Evolutionary conservation across 2,888 invertebrate genomes (phyloP).

Genomic region (Cephus rjabovi): DNA sequence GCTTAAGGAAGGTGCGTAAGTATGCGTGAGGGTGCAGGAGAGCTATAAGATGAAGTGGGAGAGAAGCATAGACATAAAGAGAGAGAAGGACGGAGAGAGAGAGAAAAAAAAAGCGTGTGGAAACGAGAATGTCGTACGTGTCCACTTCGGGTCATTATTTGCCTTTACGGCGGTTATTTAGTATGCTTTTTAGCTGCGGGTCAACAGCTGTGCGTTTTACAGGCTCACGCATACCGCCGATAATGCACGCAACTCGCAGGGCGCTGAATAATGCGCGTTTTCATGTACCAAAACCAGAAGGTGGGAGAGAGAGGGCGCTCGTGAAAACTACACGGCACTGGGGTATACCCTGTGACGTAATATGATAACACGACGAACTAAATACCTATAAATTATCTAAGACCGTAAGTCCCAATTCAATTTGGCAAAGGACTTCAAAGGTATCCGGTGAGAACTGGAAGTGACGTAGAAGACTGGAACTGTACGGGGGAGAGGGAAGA

Average conservation of each 20-base stretch:
- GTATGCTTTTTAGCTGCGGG: slow-evolving; percentile 57
- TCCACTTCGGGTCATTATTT: slow-evolving; percentile 42
- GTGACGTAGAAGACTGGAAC: background rate
- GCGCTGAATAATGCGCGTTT: slow-evolving; percentile 4
- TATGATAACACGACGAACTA: background rate
- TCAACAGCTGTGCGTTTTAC: slow-evolving; percentile 55
- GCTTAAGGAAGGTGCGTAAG: background rate
- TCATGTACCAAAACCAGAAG: slow-evolving; percentile 38
- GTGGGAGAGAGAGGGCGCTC: slow-evolving; percentile 32
- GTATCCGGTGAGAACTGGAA: background rate
- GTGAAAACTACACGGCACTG: background rate
- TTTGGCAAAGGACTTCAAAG: background rate
- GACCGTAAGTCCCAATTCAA: background rate
- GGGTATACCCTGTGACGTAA: background rate
- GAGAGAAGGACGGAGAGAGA: background rate
- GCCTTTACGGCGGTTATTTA: slow-evolving; percentile 48
- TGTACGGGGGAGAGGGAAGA: background rate
- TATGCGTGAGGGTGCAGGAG: background rate
- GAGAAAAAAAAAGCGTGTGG: background rate
- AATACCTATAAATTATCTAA: background rate
- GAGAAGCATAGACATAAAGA: too few species aligned
- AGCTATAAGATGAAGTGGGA: background rate
- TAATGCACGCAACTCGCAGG: slow-evolving; percentile 22
- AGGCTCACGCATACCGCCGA: slow-evolving; percentile 25
- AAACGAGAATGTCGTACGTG: slow-evolving; percentile 3